Evolutionary conservation across 2,797 vertebrate genomes (phyloP), one percentile per base, ranked within the genome.

Genomic region (Falco rusticolus): DNA sequence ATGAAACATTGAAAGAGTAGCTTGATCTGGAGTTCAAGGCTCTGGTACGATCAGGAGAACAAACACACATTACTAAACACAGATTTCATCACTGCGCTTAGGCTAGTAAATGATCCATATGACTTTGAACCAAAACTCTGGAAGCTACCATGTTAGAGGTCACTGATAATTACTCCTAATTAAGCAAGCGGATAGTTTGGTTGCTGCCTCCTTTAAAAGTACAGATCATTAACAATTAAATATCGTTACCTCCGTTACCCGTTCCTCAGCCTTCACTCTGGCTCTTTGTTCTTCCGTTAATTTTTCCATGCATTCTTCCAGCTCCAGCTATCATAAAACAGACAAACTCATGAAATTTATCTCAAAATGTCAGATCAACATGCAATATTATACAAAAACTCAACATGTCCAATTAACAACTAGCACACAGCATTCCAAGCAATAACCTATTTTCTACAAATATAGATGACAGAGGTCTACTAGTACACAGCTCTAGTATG

Each of bases 231-330:
- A 84, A 45, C 11, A 83, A 21, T 51, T 86, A 81, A 84, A 26
- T 74, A 56, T 59, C 31, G 80, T 95, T 97, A 99, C 99, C 99
- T 99, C 99, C 53, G 96, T 97, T 94, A 99, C 95, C 43, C 97
- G 98, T 43, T 98, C 98, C 95, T 99, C 99, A 47, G 98, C 98
- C 93, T 98, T 99, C 37, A 99, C 89, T 93, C 99, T 98, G 89
- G 98, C 98, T 81, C 97, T 98, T 95, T 98, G 98, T 94, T 99
- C 99, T 88, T 99, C 98, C 57, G 98, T 98, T 64, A 99, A 94
- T 94, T 98, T 98, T 79, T 98, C 93, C 21, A 98, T 98, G 96
- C 98, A 99, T 85, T 99, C 98, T 74, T 99, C 98, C 89, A 99
- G 98, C 97, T 98, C 98, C 97, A 98, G 98, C 99, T 99, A 93